Base-by-base conservation (phyloP, 2,888 invertebrate species). In the Saturnia pavonia region DNA sequence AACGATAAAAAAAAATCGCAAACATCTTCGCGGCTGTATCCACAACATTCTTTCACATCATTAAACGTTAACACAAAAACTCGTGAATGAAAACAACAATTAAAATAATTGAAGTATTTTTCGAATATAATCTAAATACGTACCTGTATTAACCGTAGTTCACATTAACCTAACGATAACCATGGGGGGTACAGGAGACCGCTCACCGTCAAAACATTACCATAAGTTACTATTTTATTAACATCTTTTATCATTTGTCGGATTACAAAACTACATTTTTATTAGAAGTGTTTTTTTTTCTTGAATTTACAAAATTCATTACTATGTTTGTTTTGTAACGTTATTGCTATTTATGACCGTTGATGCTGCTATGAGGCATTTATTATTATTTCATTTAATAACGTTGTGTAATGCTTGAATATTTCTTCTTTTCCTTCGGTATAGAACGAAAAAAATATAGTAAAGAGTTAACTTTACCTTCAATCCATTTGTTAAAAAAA, bases 221-320 rank as follows among this genome's bases (percentile, higher is more conserved):
- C 85, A 81, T 86, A 82, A 79, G 80, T 86, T 85, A 84, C 79
- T 76, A 82, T 86, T 86, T 86, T 86, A 86, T 86, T 81, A 80
- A 80, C 79, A 77, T 81, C 76, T 79, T 77, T 77, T 77, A 79
- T 75, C 76, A 80, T 83, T 83, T 80, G 81, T 80, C 80, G 77
- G 75, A 74, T 78, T 78, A 81, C 78, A 77, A 77, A 81, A 76
- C 73, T 75, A 76, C 71, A 75, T 73, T 74, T 76, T 73, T 40
- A 40, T 72, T 14, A 67, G 71, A n/a, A 69, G 70, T 72, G 72
- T 68, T 71, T 60, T 67, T 67, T 69, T 51, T 66, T 66, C 42
- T n/a, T 19, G 70, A 63, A 70, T 74, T 74, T 72, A 71, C 70
- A 72, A 73, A 75, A 72, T 68, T 73, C 71, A 71, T 65, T 65